Conservation (phyloP, 2,113 vertebrate species). For the Xenopus laevis region DNA sequence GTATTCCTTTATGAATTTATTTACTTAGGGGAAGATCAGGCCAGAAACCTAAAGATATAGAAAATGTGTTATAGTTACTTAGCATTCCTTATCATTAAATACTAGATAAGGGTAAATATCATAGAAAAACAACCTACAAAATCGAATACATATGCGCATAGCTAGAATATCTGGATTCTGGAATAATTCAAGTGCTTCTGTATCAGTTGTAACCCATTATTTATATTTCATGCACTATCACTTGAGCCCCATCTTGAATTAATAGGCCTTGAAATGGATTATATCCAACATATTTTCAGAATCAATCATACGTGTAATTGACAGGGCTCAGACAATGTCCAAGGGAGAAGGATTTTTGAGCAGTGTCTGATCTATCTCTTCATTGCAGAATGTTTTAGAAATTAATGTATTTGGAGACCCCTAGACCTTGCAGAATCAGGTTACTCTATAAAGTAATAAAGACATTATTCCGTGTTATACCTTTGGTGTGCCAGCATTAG, state of each 20-base stretch:
- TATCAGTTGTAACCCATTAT: no score
- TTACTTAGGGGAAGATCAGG: no score
- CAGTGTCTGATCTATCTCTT: conserved; percentile 9
- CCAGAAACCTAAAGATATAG: no score
- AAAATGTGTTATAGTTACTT: no score
- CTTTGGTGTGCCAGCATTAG: background rate
- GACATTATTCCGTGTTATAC: background rate
- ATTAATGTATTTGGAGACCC: conserved; percentile 10
- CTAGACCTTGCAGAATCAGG: conserved; percentile 25
- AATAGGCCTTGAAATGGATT: conserved; percentile 52
- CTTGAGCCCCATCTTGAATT: conserved; percentile 46
- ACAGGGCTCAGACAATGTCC: conserved; percentile 26
- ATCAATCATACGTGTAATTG: conserved; percentile 47
- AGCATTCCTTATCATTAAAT: no score
- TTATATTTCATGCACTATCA: no score
- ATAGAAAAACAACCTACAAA: no score
- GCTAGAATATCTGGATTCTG: no score
- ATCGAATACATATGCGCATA: no score
- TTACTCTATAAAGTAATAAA: conserved; percentile 32
- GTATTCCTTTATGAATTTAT: no score
- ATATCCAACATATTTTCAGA: conserved; percentile 44
- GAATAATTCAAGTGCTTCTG: no score
- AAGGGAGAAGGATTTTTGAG: conserved; percentile 22
- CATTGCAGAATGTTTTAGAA: conserved; percentile 7
- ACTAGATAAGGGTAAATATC: no score